These are phyloP conservation scores for Chironomus riparius DNA, from an alignment of 2,888 invertebrate species.

Conservation along the genomic window DNA sequence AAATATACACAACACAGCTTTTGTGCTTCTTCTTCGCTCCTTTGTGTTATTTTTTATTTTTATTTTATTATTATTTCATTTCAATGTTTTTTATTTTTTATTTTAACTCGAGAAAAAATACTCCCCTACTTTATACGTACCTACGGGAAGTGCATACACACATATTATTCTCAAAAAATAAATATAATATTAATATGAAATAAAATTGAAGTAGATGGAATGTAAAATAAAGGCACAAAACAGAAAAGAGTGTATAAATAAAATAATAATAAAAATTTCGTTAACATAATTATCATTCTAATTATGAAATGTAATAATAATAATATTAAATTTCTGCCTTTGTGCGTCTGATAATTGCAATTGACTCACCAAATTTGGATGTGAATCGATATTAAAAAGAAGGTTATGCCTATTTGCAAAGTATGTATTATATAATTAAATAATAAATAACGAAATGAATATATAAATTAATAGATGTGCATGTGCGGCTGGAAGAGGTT, in stretches of 20 bases:
- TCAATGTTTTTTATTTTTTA: neutral
- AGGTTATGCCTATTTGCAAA: too few species aligned
- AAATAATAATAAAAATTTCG: neutral
- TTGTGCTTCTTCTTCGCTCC: too few species aligned
- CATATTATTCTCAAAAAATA: neutral
- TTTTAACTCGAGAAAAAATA: neutral
- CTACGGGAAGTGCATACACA: neutral
- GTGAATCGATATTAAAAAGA: neutral
- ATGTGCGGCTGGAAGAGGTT: too few species aligned
- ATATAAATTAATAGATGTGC: too few species aligned
- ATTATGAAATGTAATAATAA: constrained; percentile 3
- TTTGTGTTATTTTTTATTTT: neutral
- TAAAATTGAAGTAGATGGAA: too few species aligned
- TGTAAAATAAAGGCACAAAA: neutral
- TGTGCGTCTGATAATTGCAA: neutral
- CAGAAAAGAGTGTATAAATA: neutral
- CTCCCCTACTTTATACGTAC: neutral
- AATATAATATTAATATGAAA: neutral
- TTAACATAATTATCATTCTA: constrained; percentile 17
- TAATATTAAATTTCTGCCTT: neutral
- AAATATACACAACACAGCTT: neutral
- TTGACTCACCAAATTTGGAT: neutral
- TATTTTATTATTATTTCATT: neutral
- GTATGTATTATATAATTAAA: too few species aligned
- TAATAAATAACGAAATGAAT: too few species aligned